Percentiles rank a stretch among this genome's conserved stretches.
Conservation (phyloP, 2,797 vertebrate species). For the Poeciliopsis presidionis region DNA sequence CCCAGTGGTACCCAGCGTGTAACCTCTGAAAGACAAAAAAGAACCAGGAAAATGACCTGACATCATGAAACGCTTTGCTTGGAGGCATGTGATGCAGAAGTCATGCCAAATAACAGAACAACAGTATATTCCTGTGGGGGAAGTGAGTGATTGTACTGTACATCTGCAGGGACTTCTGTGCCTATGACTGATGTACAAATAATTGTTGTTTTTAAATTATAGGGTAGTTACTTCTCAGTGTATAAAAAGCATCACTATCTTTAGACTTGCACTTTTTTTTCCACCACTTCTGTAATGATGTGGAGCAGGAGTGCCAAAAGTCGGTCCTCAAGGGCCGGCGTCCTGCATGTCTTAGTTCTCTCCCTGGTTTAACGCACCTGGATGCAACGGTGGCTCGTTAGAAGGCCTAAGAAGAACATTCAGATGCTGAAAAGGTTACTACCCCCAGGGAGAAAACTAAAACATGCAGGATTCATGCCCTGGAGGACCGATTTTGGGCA, state of each 20-base stretch:
- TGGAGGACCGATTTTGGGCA: no score
- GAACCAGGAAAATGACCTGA: slow-evolving; percentile 26
- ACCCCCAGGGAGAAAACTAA: no score
- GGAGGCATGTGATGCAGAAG: slow-evolving; percentile 51
- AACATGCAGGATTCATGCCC: no score
- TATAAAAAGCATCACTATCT: neutral
- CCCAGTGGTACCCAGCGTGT: slow-evolving; percentile 51
- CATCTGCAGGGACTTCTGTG: neutral
- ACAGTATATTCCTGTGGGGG: slow-evolving; percentile 26
- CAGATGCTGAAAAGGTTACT: no score
- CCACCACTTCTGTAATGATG: neutral
- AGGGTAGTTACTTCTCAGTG: neutral
- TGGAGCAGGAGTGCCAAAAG: no score
- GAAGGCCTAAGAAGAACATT: no score
- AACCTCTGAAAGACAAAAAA: slow-evolving; percentile 34
- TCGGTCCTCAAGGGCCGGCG: no score
- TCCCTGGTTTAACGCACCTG: neutral
- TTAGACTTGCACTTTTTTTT: neutral
- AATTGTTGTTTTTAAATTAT: neutral
- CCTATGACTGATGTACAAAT: slow-evolving; percentile 1
- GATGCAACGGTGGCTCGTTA: no score
- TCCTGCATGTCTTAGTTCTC: no score
- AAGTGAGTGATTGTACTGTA: slow-evolving; percentile 11
- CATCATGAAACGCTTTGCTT: slow-evolving; percentile 36
- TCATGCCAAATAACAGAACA: slow-evolving; percentile 48